Evolutionary conservation across 2,113 vertebrate genomes (phyloP).

Genomic region (Bufo bufo): DNA sequence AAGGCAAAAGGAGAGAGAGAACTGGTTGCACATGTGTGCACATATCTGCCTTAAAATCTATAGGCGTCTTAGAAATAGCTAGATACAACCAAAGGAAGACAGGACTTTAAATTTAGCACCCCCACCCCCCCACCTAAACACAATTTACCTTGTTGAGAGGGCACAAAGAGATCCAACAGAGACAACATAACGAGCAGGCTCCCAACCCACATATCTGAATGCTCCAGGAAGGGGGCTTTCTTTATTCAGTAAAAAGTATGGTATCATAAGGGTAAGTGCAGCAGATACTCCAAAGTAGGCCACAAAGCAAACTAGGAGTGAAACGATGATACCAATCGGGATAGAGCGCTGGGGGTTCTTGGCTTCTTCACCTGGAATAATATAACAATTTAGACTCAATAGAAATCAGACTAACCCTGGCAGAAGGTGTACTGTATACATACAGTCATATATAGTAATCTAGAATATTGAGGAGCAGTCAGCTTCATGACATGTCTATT

Average conservation of each 20-base stretch:
- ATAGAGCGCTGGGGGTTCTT: slow-evolving; percentile 92
- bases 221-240: slow-evolving; percentile 90
- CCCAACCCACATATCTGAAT: slow-evolving; percentile 84
- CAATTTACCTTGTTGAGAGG: slow-evolving; percentile 89
- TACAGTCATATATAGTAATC: too few relatives aligned
- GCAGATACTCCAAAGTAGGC: slow-evolving; percentile 94
- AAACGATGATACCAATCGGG: slow-evolving; percentile 89
- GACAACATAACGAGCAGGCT: slow-evolving; percentile 85
- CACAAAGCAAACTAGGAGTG: slow-evolving; percentile 91
- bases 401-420: background rate
- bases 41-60: too few relatives aligned
- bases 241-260: slow-evolving; percentile 85
- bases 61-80: too few relatives aligned
- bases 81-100: too few relatives aligned
- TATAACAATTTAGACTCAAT: background rate
- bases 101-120: too few relatives aligned
- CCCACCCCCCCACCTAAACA: background rate
- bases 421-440: too few relatives aligned
- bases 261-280: slow-evolving; percentile 94
- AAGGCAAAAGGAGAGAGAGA: too few relatives aligned
- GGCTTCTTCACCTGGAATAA: slow-evolving; percentile 87
- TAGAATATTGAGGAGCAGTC: background rate
- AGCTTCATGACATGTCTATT: background rate
- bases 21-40: too few relatives aligned
- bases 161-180: slow-evolving; percentile 92